These are phyloP conservation scores for Xiphias gladius DNA, from an alignment of 2,113 vertebrate species.

Conservation along the genomic window DNA sequence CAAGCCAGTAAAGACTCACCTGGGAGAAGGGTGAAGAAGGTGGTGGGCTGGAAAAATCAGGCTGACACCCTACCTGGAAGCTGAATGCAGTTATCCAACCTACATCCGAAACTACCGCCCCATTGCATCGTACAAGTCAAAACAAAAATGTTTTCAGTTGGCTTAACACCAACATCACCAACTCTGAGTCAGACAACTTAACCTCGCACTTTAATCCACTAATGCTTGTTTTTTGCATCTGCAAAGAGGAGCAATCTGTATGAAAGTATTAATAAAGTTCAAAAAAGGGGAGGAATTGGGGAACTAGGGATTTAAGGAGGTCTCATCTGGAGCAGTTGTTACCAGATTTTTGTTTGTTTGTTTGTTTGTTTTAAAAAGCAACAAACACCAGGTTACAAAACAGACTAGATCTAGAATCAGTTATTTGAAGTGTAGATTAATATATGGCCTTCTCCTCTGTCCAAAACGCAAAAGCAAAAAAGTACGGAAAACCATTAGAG, in stretches of 20 bases:
- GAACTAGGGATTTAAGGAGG: constrained; percentile 60
- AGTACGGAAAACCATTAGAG: background rate
- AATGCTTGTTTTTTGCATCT: constrained; percentile 45
- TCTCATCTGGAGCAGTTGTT: constrained; percentile 49
- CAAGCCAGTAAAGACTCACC: constrained; percentile 55
- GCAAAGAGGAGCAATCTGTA: constrained; percentile 50
- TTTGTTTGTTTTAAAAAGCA: constrained; percentile 13
- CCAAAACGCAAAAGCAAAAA: constrained; percentile 6
- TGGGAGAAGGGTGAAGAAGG: constrained; percentile 43
- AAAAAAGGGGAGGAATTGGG: constrained; percentile 50
- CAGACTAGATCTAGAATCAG: background rate
- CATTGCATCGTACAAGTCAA: constrained; percentile 19
- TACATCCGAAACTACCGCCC: background rate
- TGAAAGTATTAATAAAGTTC: constrained; percentile 39
- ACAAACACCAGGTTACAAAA: constrained; percentile 14
- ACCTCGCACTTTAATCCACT: constrained; percentile 52
- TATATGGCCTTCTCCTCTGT: background rate
- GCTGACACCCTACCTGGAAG: constrained; percentile 41
- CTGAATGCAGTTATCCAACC: constrained; percentile 13
- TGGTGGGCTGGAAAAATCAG: constrained; percentile 43
- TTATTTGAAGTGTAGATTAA: constrained; percentile 13
- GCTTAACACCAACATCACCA: constrained; percentile 9
- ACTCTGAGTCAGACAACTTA: constrained; percentile 45
- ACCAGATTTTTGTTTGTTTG: background rate
- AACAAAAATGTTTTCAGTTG: constrained; percentile 26